These are phyloP conservation scores for Silurus glanis DNA, from an alignment of 2,113 vertebrate genomes.

Conservation along the genomic window DNA sequence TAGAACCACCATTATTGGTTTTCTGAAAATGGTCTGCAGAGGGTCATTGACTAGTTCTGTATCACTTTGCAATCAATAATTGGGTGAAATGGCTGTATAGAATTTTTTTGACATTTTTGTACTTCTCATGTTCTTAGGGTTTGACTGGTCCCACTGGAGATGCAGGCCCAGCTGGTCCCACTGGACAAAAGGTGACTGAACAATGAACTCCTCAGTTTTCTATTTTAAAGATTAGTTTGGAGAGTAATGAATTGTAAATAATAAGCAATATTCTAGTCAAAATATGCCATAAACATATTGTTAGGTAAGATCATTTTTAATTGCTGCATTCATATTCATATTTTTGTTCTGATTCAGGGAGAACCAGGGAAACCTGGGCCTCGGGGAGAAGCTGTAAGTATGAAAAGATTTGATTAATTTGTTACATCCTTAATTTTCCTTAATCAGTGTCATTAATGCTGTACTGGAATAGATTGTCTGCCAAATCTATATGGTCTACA, in stretches of 20 bases:
- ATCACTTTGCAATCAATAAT: slow-evolving; percentile 25
- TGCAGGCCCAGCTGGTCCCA: slow-evolving; percentile 78
- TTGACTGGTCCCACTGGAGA: slow-evolving; percentile 89
- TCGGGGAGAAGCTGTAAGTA: slow-evolving; percentile 87
- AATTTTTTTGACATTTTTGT: background rate
- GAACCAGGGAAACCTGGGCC: slow-evolving; percentile 87
- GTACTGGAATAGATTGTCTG: background rate
- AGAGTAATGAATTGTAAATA: slow-evolving; percentile 69
- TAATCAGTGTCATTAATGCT: background rate
- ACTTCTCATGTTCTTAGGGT: slow-evolving; percentile 75
- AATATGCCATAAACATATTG: too few species aligned
- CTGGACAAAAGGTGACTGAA: slow-evolving; percentile 89
- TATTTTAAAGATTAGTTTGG: slow-evolving; percentile 56
- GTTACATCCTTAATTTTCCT: background rate
- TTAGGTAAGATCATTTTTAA: background rate
- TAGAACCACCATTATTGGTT: background rate
- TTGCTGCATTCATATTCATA: background rate
- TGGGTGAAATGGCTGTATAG: slow-evolving; percentile 44
- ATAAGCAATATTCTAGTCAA: slow-evolving; percentile 60
- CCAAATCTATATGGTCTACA: background rate
- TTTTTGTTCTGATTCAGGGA: slow-evolving; percentile 72
- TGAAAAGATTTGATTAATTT: background rate
- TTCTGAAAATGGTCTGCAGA: background rate
- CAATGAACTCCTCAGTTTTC: slow-evolving; percentile 60
- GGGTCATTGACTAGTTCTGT: background rate